A percentile compares a stretch with the other conserved stretches of the same genome.
These are phyloP conservation scores for Illadopsis cleaveri DNA, from an alignment of 2,113 vertebrate species.

Conservation along the genomic window DNA sequence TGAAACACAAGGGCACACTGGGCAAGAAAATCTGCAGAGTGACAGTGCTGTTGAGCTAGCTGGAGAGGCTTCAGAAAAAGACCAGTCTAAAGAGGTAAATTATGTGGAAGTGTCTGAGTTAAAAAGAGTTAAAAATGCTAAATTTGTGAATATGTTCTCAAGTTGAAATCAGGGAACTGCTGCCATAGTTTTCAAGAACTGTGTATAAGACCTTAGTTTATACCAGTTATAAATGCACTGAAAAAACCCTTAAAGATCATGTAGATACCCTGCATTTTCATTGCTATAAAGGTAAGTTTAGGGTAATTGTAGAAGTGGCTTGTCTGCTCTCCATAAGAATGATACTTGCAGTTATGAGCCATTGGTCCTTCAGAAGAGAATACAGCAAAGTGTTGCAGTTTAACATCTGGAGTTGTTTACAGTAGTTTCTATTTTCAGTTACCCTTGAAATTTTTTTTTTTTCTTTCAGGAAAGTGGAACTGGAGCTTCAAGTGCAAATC, in stretches of 20 bases:
- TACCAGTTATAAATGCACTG: not conserved
- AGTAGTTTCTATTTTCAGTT: not conserved
- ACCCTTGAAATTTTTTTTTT: not conserved
- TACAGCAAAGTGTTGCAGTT: not conserved
- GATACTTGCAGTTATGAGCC: not conserved
- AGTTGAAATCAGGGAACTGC: not conserved
- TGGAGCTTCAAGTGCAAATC: conserved; percentile 90
- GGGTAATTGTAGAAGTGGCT: not conserved
- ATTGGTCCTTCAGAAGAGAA: not conserved
- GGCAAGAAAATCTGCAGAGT: conserved; percentile 89
- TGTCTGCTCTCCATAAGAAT: not conserved
- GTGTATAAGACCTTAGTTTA: not conserved
- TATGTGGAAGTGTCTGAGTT: not conserved
- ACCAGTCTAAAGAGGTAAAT: conserved; percentile 88
- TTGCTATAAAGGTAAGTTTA: not conserved
- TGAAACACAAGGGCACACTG: conserved; percentile 80
- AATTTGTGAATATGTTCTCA: not conserved
- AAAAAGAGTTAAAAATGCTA: not conserved
- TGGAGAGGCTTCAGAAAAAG: conserved; percentile 86
- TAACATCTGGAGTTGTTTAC: not conserved
- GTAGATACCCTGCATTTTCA: not conserved
- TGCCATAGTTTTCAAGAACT: not conserved
- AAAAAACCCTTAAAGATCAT: not conserved
- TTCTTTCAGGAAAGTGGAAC: conserved; percentile 84
- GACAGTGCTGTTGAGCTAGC: conserved; percentile 88